Base-by-base conservation (phyloP, 2,113 vertebrate species). In the Thalassarche chlororhynchos region DNA sequence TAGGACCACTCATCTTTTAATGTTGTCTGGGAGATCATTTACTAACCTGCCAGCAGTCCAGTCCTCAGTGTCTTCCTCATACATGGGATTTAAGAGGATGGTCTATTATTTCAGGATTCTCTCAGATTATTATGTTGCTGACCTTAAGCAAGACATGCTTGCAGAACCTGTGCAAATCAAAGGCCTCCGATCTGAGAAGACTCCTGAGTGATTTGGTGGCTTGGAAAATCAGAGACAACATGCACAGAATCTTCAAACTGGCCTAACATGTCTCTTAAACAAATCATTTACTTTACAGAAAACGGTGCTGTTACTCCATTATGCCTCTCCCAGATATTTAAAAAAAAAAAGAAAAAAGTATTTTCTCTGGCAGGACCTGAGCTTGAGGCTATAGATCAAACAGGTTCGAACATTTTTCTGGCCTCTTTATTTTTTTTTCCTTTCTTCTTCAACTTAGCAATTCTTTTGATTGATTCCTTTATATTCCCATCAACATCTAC, bases 321-420 rank as follows among this genome's bases (percentile, higher is more conserved):
- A 61, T 82, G 31, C 14, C 52, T 77, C 69, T 74, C 77, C 47
- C 46, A 94, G 47, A 58, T 84, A 82, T 38, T 28, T 14, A 4
- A 47, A 74, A 54, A 52, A 66, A 32, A 31, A 26, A 64, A 19
- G n/a, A 32, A 46, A 61, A 42, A 61, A n/a, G 6, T 94, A 49
- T 96, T 96, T 97, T 95, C 62, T 84, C 91, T 97, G 97, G 95
- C 95, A 88, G 49, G 34, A 71, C n/a, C 47, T 71, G 55, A 70
- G 58, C 52, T 87, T 84, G 84, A 93, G 86, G 54, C 77, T 90
- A 21, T 66, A 79, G 90, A 93, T 94, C 85, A 95, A 95, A 94
- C 68, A 86, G 80, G 90, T 94, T 93, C 49, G 82, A 90, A 82
- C 13, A 66, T 92, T 89, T 83, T 85, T 94, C 62, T 92, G 81